phyloP scores from a whole-genome alignment of 2,797 vertebrate species.

The Lacerta agilis region DNA sequence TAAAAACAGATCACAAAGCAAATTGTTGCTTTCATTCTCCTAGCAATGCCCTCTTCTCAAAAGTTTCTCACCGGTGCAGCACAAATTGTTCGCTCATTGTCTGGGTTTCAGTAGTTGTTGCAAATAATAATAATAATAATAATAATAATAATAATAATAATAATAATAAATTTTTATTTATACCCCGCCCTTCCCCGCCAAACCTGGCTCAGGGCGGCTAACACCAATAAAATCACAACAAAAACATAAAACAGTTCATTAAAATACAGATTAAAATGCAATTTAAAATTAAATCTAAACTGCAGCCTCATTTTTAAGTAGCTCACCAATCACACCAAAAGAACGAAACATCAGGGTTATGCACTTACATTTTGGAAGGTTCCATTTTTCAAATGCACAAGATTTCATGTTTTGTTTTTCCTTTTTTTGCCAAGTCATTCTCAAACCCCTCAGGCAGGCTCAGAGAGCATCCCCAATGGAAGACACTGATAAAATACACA shows the following conservation, averaged over 20 bases:
- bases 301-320: too few relatives aligned
- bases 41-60: neutral
- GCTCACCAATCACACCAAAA: too few relatives aligned
- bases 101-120: neutral
- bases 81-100: neutral
- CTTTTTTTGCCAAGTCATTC: neutral
- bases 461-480: neutral
- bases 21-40: accelerated
- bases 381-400: neutral
- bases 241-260: too few relatives aligned
- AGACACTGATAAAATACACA: neutral
- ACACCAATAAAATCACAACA: too few relatives aligned
- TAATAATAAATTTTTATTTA: too few relatives aligned
- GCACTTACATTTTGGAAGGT: neutral
- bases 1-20: accelerated
- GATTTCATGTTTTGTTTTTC: neutral
- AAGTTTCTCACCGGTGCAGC: accelerated
- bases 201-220: too few relatives aligned
- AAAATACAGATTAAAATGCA: too few relatives aligned
- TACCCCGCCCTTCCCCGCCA: too few relatives aligned
- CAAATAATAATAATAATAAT: too few relatives aligned
- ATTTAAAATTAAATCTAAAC: too few relatives aligned
- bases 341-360: too few relatives aligned
- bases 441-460: neutral
- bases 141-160: too few relatives aligned